phyloP scores from a whole-genome alignment of 2,113 vertebrate species.

The Sylvietta virens region DNA sequence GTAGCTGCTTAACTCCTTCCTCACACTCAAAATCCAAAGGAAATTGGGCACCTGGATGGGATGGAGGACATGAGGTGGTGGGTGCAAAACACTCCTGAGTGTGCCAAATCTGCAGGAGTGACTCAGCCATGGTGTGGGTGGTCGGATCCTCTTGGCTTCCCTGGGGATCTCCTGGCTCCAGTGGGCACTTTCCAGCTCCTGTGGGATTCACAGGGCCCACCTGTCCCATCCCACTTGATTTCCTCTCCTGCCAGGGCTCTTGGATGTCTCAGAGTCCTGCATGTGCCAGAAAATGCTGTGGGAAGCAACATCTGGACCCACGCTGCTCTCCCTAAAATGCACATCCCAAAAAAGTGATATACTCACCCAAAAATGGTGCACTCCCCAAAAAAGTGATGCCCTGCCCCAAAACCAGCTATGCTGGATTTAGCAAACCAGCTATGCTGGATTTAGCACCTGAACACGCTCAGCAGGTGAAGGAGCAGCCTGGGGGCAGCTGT shows the following conservation, averaged over 20 bases:
- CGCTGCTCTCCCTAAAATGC: fast-evolving
- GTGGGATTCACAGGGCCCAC: background rate
- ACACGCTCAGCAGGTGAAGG: fast-evolving
- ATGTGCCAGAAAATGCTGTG: fast-evolving
- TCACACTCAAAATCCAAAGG: background rate
- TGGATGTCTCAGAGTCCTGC: background rate
- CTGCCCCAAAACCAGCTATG: background rate
- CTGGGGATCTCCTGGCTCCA: background rate
- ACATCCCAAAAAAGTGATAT: background rate
- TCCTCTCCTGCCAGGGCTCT: background rate
- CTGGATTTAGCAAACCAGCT: background rate
- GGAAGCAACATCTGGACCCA: background rate
- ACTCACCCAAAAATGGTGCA: background rate
- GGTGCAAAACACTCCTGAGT: background rate
- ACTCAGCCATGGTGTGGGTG: background rate
- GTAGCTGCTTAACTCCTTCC: constrained; percentile 35
- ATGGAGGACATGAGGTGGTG: background rate
- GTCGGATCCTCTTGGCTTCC: background rate
- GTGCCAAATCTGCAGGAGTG: background rate
- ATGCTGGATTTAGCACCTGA: background rate
- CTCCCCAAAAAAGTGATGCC: background rate
- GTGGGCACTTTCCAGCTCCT: background rate
- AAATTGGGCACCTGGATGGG: background rate
- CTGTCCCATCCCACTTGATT: background rate
- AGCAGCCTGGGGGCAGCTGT: background rate